Evolutionary conservation across 1,140 invertebrate genomes (phyloP).

Genomic region (Drosophila murphyi): DNA sequence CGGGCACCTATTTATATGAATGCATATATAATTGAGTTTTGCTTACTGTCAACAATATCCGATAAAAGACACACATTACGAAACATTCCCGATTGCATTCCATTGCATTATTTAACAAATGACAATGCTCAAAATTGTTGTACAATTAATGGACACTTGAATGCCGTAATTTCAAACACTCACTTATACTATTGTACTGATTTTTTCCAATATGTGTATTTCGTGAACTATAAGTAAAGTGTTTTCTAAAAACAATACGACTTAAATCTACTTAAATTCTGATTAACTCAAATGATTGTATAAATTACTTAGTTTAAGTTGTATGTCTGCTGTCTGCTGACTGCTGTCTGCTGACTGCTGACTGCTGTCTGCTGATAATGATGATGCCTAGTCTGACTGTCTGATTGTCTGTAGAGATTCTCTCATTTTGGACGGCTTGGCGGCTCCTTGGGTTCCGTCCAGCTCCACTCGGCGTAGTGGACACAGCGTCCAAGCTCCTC

Average conservation of each 20-base stretch:
- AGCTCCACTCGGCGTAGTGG: conserved; percentile 73
- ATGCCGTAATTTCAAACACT: background rate
- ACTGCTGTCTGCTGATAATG: no score
- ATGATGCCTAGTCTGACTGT: no score
- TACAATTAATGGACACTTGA: conserved; percentile 26
- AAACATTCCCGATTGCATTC: conserved; percentile 44
- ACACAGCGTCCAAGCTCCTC: conserved; percentile 72
- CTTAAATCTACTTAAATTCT: conserved; percentile 44
- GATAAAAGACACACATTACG: background rate
- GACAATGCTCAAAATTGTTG: conserved; percentile 64
- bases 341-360: no score
- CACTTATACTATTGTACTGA: conserved; percentile 58
- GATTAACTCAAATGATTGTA: conserved; percentile 22
- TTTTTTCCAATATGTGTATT: conserved; percentile 30
- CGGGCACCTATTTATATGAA: conserved; percentile 66
- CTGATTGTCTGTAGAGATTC: no score
- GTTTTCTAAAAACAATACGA: conserved; percentile 63
- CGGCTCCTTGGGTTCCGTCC: conserved; percentile 77
- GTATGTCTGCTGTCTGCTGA: no score
- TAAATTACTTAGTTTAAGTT: conserved; percentile 21
- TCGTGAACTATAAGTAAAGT: conserved; percentile 61
- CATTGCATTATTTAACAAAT: conserved; percentile 25
- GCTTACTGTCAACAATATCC: conserved; percentile 40
- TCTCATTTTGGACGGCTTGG: conserved; percentile 65
- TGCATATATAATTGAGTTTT: conserved; percentile 70